phyloP scores from a whole-genome alignment of 2,888 invertebrate genomes.

The Creontiades dilutus region DNA sequence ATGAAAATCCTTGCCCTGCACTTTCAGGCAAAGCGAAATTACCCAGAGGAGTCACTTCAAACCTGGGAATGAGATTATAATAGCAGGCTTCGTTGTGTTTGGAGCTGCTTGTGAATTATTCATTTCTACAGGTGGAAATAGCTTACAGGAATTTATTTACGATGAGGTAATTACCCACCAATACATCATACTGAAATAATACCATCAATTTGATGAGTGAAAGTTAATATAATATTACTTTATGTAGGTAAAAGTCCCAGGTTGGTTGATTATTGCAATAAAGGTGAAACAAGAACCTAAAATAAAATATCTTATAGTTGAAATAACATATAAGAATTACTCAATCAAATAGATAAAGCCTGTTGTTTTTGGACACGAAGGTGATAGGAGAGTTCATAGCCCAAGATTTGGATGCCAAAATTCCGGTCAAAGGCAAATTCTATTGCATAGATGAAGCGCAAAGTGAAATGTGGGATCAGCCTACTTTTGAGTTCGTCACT shows the following conservation, averaged over 20 bases:
- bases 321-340: not conserved
- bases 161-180: constrained; percentile 54
- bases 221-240: too few relatives aligned
- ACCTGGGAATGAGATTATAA: constrained; percentile 63
- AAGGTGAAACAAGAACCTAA: too few relatives aligned
- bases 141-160: constrained; percentile 61
- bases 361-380: not conserved
- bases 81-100: constrained; percentile 57
- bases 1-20: too few relatives aligned
- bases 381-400: constrained; percentile 64
- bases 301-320: too few relatives aligned
- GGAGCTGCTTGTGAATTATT: constrained; percentile 29
- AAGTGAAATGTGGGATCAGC: constrained; percentile 62
- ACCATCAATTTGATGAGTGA: too few relatives aligned
- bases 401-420: constrained; percentile 57
- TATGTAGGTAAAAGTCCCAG: too few relatives aligned
- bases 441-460: constrained; percentile 64
- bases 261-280: too few relatives aligned
- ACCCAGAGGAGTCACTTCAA: constrained; percentile 34
- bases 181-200: too few relatives aligned
- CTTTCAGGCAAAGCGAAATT: constrained; percentile 58
- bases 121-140: constrained; percentile 55
- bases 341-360: not conserved
- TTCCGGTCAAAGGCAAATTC: constrained; percentile 66
- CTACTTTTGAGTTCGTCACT: constrained; percentile 61